Evolutionary conservation across 1,140 invertebrate genomes (phyloP), one percentile per base, ranked within the genome.

Genomic region (Tachypleus tridentatus): DNA sequence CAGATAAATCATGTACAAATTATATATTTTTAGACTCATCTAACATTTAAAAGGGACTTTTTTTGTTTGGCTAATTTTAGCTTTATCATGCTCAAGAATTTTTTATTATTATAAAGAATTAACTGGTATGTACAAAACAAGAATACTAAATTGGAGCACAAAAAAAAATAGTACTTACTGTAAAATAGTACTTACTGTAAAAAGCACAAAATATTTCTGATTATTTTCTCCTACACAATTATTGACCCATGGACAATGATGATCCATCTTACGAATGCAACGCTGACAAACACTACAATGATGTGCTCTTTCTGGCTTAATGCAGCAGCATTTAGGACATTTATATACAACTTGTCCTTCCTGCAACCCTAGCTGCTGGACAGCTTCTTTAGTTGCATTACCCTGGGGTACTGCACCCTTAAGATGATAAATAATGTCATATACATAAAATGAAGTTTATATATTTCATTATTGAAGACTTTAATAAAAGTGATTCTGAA

Each of bases 171-270:
- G 29, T 29, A 29, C 29, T 29, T 29, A 29, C 29, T 67, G 8
- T 7, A 66, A 49, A 49, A 60, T 54, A 61, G 63, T 51, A 83
- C 86, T 86, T 82, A 98, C 95, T 62, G 96, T 98, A 80, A 99
- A 99, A 60, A 98, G 81, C 69, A 99, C 94, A 83, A 99, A 99
- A 80, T 90, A 98, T 79, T 98, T 98, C 82, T 99, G 97, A 83
- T 99, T 99, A 74, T 92, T 94, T 80, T 98, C 95, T 5, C 97
- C 97, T 4, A 99, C 95, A 80, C 97, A 99, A 77, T 99, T 99
- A 75, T 99, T 99, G 0, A 99, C 91, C 91, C 93, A 97, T 1
- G 93, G 94, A 80, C 70, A 71, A 64, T 74, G 97, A 78, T 99
- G 97, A 77, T 99, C 97, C 97, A 99, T 99, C 82, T 98, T 98